Percentiles rank a stretch among this genome's conserved stretches.
phyloP scores from a whole-genome alignment of 1,140 invertebrate species.

The Pantala flavescens region DNA sequence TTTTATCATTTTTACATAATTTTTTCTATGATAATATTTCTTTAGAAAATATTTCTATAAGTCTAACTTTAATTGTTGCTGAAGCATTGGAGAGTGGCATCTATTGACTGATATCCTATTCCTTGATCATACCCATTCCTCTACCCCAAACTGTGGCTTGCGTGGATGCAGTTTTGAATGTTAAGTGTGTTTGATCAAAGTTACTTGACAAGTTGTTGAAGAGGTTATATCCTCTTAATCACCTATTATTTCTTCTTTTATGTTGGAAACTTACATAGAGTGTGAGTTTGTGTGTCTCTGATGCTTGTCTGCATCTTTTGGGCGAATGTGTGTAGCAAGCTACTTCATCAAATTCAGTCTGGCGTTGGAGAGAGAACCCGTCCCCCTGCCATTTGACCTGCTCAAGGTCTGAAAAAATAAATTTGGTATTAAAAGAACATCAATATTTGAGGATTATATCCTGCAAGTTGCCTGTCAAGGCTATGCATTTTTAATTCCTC shows the following conservation, averaged over 20 bases:
- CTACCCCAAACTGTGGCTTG: not conserved
- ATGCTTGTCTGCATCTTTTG: not conserved
- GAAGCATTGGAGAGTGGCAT: too few species aligned
- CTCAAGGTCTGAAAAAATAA: not conserved
- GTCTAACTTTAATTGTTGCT: too few species aligned
- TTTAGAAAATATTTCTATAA: too few species aligned
- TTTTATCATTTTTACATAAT: too few species aligned
- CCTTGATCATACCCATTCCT: not conserved
- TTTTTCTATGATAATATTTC: too few species aligned
- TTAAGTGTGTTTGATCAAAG: not conserved
- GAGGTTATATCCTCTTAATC: not conserved
- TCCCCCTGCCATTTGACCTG: not conserved
- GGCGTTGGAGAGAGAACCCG: not conserved
- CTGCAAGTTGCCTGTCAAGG: not conserved
- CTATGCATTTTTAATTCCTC: not conserved
- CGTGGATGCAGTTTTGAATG: not conserved
- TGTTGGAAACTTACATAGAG: not conserved
- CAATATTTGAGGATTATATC: not conserved
- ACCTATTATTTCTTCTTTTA: too few species aligned
- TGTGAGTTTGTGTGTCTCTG: not conserved
- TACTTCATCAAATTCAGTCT: slow-evolving; percentile 7
- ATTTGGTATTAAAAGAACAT: not conserved
- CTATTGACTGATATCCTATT: too few species aligned
- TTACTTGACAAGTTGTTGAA: not conserved
- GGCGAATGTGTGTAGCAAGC: not conserved